Evolutionary conservation across 1,140 invertebrate species (phyloP).

Genomic region (Heterodera schachtii): DNA sequence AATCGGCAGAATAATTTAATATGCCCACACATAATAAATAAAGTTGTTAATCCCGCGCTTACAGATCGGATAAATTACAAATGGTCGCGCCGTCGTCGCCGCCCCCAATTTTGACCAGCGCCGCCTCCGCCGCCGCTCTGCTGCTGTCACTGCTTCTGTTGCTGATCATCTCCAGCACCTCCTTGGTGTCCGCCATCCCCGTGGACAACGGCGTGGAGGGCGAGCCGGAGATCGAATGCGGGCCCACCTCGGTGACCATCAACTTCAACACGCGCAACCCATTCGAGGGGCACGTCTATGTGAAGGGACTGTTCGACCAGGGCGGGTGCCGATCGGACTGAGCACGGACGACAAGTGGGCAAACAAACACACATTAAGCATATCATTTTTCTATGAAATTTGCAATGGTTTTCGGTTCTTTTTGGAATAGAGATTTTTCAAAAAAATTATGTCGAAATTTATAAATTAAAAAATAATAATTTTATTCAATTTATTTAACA

Average conservation of each 20-base stretch:
- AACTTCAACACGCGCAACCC: constrained; percentile 66
- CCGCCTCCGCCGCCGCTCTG: neutral
- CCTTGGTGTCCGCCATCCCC: constrained; percentile 43
- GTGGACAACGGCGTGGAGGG: constrained; percentile 61
- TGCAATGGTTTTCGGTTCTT: neutral
- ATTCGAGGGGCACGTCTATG: constrained; percentile 66
- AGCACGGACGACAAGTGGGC: constrained; percentile 58
- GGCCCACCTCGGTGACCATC: constrained; percentile 65
- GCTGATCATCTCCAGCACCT: neutral
- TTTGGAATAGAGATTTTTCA: neutral
- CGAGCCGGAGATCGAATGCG: constrained; percentile 59
- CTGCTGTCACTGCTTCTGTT: neutral
- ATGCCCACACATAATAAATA: no score
- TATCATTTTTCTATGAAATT: neutral
- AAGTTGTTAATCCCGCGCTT: neutral
- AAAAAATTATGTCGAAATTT: no score
- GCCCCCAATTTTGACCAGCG: neutral
- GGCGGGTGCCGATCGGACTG: constrained; percentile 60
- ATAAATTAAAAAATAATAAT: no score
- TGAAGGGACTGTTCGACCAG: constrained; percentile 65
- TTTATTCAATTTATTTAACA: neutral
- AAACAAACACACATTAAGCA: no score
- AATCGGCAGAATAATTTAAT: neutral
- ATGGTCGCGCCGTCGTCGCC: neutral
- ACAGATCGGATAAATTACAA: neutral